Conservation (phyloP, 1,140 invertebrate species). For the Acyrthosiphon pisum region DNA sequence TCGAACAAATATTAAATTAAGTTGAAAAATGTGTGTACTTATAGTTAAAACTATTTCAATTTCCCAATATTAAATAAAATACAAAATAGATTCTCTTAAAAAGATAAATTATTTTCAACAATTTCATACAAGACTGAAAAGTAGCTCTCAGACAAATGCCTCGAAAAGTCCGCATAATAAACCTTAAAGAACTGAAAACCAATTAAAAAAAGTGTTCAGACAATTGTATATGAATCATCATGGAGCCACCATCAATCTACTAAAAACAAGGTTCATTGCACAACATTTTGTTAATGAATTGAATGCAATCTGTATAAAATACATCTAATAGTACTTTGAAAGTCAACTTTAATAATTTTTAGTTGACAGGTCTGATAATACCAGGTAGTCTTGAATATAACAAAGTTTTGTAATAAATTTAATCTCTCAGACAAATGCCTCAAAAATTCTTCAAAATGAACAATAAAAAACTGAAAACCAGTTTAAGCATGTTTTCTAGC, state of each 20-base stretch:
- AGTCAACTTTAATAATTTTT: not conserved
- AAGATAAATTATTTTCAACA: not conserved
- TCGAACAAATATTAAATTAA: not conserved
- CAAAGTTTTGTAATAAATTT: not conserved
- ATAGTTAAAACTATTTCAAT: not conserved
- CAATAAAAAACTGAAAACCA: slow-evolving; percentile 30
- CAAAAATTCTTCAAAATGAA: not conserved
- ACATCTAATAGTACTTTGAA: not conserved
- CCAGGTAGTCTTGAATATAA: not conserved
- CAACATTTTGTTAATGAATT: not conserved
- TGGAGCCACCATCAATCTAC: not conserved
- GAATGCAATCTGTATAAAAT: not conserved
- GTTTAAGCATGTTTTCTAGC: not conserved
- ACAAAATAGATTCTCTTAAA: not conserved
- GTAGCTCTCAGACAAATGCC: slow-evolving; percentile 50
- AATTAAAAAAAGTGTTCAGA: slow-evolving; percentile 41
- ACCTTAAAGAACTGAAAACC: slow-evolving; percentile 52
- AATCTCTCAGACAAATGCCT: slow-evolving; percentile 35
- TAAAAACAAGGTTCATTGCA: not conserved
- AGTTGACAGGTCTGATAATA: not conserved
- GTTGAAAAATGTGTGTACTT: not conserved
- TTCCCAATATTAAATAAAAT: not conserved
- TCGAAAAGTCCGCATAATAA: slow-evolving; percentile 41
- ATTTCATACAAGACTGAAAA: not conserved
- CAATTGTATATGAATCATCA: slow-evolving; percentile 43